A percentile compares a stretch with the other conserved stretches of the same genome.
Conservation (phyloP, 1,140 invertebrate species). For the Asbolus verrucosus region DNA sequence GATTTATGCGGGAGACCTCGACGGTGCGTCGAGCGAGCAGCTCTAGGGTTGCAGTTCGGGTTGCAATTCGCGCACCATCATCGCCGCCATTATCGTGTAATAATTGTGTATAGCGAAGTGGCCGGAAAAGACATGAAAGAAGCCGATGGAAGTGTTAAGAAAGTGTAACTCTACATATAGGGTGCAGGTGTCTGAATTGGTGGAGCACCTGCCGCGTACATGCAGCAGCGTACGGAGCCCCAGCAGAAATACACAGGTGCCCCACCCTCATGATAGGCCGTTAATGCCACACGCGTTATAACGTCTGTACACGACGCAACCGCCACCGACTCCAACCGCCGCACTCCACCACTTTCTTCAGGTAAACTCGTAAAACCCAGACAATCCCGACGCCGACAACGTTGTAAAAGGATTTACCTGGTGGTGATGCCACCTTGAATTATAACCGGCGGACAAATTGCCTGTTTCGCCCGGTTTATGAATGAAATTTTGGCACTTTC, state of each 20-base stretch:
- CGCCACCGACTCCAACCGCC: constrained; percentile 16
- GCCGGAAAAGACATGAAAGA: constrained; percentile 42
- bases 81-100: no score
- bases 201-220: constrained; percentile 46
- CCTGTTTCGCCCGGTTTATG: no score
- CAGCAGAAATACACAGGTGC: constrained; percentile 45
- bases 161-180: constrained; percentile 51
- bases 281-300: constrained; percentile 32
- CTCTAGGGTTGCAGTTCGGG: no score
- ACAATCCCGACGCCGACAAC: no score
- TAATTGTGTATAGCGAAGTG: constrained; percentile 4
- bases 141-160: constrained; percentile 47
- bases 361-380: no score
- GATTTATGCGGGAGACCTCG: no score
- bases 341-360: no score
- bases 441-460: not conserved
- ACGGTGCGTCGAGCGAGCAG: no score
- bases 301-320: no score
- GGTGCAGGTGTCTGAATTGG: constrained; percentile 48
- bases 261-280: constrained; percentile 46
- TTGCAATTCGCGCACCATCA: constrained; percentile 17
- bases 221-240: constrained; percentile 26
- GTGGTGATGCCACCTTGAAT: constrained; percentile 16
- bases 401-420: no score
- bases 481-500: no score